Evolutionary conservation across 2,113 vertebrate species (phyloP).

Genomic region (Bettongia penicillata): DNA sequence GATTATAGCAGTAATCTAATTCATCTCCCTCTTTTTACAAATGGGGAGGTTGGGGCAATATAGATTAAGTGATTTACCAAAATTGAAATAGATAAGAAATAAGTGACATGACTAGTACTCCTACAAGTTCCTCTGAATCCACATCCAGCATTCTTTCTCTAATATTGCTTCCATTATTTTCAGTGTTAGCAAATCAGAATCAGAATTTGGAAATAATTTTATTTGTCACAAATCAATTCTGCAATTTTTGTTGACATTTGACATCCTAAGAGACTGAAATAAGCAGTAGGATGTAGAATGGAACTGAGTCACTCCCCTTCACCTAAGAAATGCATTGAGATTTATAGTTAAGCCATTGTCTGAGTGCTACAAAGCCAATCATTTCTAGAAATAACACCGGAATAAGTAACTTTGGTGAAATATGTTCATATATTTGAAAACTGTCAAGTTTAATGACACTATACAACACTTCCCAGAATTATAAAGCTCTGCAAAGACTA

Average conservation of each 20-base stretch:
- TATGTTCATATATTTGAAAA: conserved; percentile 52
- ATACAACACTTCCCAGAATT: conserved; percentile 56
- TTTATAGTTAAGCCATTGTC: conserved; percentile 52
- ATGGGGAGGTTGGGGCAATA: background rate
- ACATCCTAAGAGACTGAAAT: background rate
- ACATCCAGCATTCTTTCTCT: background rate
- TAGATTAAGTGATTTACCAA: background rate
- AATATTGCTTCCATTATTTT: background rate
- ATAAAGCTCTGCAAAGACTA: conserved; percentile 54
- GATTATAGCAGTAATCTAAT: background rate
- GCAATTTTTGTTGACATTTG: background rate
- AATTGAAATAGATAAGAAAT: background rate
- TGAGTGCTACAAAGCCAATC: conserved; percentile 40
- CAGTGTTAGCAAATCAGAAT: background rate
- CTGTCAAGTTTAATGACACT: conserved; percentile 43
- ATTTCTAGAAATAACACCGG: conserved; percentile 59
- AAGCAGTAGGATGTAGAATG: background rate
- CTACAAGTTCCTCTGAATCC: background rate
- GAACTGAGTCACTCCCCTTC: background rate
- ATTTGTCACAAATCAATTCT: background rate
- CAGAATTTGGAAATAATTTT: background rate
- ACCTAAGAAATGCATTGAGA: conserved; percentile 27
- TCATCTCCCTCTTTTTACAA: background rate
- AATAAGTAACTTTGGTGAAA: conserved; percentile 66
- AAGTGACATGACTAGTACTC: background rate